Percentiles rank a stretch among this genome's conserved stretches.
phyloP scores from a whole-genome alignment of 2,888 invertebrate species.

The Ennomos erosarius region DNA sequence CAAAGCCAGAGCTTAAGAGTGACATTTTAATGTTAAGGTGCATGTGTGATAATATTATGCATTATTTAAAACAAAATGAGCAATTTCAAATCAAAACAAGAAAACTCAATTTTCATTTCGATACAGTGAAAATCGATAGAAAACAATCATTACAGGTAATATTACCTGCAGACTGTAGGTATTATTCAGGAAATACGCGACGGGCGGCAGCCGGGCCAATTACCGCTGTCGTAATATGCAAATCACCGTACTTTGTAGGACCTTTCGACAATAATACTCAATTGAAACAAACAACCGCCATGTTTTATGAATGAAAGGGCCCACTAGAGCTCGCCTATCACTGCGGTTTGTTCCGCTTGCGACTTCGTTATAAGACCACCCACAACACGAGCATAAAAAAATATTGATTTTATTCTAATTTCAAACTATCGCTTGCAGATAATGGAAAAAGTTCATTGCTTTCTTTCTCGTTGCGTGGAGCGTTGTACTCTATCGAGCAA shows the following conservation, averaged over 20 bases:
- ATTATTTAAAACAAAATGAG: neutral
- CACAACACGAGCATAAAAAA: conserved; percentile 41
- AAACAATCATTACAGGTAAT: conserved; percentile 48
- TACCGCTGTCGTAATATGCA: conserved; percentile 56
- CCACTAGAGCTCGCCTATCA: conserved; percentile 27
- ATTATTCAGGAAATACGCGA: conserved; percentile 52
- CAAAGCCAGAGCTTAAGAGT: too few species aligned
- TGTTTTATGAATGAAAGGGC: conserved; percentile 38
- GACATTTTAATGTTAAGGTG: too few species aligned
- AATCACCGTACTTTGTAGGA: conserved; percentile 59
- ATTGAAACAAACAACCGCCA: conserved; percentile 50
- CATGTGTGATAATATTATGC: too few species aligned
- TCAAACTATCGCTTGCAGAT: conserved; percentile 58
- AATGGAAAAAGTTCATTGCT: conserved; percentile 64
- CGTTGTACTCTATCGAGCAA: conserved; percentile 35
- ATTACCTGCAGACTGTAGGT: conserved; percentile 34
- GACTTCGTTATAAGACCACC: conserved; percentile 38
- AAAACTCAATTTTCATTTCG: conserved; percentile 20
- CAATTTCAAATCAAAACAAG: conserved; percentile 2
- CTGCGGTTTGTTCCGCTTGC: conserved; percentile 34
- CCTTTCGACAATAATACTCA: conserved; percentile 53
- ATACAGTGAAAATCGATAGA: conserved; percentile 38
- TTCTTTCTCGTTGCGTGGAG: conserved; percentile 39
- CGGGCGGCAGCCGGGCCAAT: conserved; percentile 48
- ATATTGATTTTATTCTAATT: conserved; percentile 55